Percentiles rank a stretch among this genome's conserved stretches.
Conservation (phyloP, 2,113 vertebrate species). For the Shinisaurus crocodilurus region DNA sequence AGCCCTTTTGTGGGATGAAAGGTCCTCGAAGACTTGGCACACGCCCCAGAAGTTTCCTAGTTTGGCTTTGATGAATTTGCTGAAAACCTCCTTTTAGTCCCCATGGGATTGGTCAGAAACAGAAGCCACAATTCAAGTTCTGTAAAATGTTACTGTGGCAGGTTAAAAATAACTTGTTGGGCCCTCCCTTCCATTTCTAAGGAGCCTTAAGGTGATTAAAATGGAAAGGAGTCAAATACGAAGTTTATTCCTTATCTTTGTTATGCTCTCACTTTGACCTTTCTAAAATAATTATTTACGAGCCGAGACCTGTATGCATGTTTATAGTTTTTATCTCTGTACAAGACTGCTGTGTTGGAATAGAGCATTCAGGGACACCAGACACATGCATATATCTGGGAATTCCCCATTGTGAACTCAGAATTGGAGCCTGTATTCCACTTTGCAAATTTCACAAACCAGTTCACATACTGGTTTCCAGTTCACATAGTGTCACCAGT, state of each 20-base stretch:
- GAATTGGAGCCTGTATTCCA: background rate
- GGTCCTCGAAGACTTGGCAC: slow-evolving; percentile 36
- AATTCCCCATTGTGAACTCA: background rate
- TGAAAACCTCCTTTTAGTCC: slow-evolving; percentile 2
- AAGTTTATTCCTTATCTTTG: slow-evolving; percentile 20
- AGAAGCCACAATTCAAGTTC: slow-evolving; percentile 32
- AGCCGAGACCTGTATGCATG: background rate
- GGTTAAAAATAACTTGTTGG: slow-evolving; percentile 22
- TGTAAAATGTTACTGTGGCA: slow-evolving; percentile 17
- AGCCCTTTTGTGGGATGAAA: slow-evolving; percentile 37
- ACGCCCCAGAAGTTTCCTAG: slow-evolving; percentile 29
- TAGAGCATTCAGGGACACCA: background rate
- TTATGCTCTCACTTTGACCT: slow-evolving; percentile 9
- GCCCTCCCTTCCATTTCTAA: slow-evolving; percentile 11
- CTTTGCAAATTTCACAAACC: background rate
- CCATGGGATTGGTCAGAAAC: slow-evolving; percentile 11
- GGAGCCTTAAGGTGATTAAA: slow-evolving; percentile 25
- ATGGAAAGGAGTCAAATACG: slow-evolving; percentile 15
- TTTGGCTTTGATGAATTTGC: slow-evolving; percentile 29
- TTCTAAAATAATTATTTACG: slow-evolving; percentile 1
- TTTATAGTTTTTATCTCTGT: background rate
- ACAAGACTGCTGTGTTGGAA: background rate
- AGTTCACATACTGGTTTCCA: background rate
- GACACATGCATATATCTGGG: background rate
- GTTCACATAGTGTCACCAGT: background rate